These are phyloP conservation scores for Lithophane leautieri DNA, from an alignment of 2,888 invertebrate species.

Conservation along the genomic window DNA sequence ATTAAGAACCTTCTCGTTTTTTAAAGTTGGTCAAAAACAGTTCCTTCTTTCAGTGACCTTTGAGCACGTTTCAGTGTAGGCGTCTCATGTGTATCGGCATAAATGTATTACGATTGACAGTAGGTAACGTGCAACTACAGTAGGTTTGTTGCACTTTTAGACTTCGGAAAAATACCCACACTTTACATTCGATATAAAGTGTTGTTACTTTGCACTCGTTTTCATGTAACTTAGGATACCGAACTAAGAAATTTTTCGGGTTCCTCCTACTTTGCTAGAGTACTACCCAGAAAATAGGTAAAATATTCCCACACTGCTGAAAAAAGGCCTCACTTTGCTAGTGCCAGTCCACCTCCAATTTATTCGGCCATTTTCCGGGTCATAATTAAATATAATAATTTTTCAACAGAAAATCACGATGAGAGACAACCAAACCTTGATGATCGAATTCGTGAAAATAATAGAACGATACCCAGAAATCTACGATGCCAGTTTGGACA, in stretches of 20 bases:
- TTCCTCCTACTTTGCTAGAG: not conserved
- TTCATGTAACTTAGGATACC: not conserved
- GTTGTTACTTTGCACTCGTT: not conserved
- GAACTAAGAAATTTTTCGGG: no score
- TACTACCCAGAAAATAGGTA: not conserved
- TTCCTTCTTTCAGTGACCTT: slow-evolving; percentile 10
- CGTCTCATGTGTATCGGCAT: slow-evolving; percentile 8
- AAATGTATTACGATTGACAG: slow-evolving; percentile 1
- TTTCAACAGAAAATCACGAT: slow-evolving; percentile 65
- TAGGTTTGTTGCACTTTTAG: not conserved
- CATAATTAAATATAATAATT: not conserved
- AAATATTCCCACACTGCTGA: not conserved
- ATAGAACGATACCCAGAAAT: slow-evolving; percentile 86
- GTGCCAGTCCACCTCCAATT: not conserved
- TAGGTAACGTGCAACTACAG: not conserved
- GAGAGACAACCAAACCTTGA: slow-evolving; percentile 84
- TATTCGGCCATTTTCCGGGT: not conserved
- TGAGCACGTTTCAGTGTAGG: slow-evolving; percentile 34
- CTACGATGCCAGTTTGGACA: slow-evolving; percentile 84
- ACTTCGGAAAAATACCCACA: not conserved
- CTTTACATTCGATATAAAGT: no score
- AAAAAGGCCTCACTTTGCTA: not conserved
- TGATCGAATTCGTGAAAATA: slow-evolving; percentile 86
- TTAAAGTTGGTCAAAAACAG: not conserved
- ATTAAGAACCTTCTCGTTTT: not conserved